These are phyloP conservation scores for Ooceraea biroi DNA, from an alignment of 1,140 invertebrate species.

Conservation along the genomic window DNA sequence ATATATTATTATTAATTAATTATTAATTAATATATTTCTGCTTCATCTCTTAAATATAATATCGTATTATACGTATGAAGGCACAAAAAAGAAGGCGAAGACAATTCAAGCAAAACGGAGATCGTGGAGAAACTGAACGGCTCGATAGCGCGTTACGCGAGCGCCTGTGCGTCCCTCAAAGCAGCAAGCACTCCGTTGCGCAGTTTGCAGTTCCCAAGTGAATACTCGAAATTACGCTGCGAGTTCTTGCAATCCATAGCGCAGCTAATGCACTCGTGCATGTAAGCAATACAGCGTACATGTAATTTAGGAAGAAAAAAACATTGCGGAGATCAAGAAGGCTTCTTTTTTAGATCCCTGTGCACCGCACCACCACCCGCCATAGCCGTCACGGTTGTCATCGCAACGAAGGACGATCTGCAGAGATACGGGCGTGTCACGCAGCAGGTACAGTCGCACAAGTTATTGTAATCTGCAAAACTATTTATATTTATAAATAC, in stretches of 20 bases:
- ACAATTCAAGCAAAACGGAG: conserved; percentile 73
- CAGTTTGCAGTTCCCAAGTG: conserved; percentile 92
- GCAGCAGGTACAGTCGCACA: conserved; percentile 87
- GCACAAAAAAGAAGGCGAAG: conserved; percentile 77
- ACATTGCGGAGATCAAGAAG: not conserved
- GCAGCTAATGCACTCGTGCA: conserved; percentile 92
- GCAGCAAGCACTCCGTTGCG: conserved; percentile 90
- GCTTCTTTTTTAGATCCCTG: conserved; percentile 87
- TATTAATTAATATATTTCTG: conserved; percentile 17
- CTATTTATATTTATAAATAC: not conserved
- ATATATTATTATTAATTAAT: too few species aligned
- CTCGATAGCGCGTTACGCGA: conserved; percentile 88
- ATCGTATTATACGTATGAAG: conserved; percentile 62
- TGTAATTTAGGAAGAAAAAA: not conserved
- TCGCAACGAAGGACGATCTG: conserved; percentile 92
- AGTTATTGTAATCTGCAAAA: conserved; percentile 11
- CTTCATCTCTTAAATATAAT: conserved; percentile 19
- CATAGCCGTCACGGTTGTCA: conserved; percentile 93
- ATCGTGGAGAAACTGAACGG: conserved; percentile 88
- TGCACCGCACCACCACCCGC: conserved; percentile 97
- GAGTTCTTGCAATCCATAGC: conserved; percentile 92
- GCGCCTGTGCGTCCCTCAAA: conserved; percentile 91
- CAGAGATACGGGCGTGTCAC: conserved; percentile 94
- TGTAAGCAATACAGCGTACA: conserved; percentile 60
- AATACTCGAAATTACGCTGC: conserved; percentile 91